Conservation (phyloP, 2,797 vertebrate genomes). For the Cryptoprocta ferox region DNA sequence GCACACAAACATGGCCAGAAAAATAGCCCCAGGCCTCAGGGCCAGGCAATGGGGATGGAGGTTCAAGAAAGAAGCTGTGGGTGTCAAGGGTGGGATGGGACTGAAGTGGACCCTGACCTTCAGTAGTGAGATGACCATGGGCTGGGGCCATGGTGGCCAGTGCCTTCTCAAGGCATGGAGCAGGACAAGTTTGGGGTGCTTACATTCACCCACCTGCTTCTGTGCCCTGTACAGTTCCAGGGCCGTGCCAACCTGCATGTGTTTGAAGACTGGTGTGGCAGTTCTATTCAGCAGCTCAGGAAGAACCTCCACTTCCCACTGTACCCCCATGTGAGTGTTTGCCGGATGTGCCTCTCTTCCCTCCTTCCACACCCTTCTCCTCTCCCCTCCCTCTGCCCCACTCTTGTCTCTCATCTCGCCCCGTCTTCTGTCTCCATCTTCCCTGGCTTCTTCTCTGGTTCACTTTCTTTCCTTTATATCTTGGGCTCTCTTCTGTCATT, state of each 20-base stretch:
- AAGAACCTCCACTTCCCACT: conserved; percentile 95
- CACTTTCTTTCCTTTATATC: not conserved
- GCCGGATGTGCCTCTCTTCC: too few relatives aligned
- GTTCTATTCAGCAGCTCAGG: conserved; percentile 90
- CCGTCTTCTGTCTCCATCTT: not conserved
- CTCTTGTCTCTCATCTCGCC: not conserved
- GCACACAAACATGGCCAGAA: too few relatives aligned
- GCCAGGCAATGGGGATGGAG: not conserved
- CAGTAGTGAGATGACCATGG: accelerated
- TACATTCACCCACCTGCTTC: accelerated
- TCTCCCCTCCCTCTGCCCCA: not conserved
- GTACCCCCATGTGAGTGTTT: conserved; percentile 94
- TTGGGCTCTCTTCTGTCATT: not conserved
- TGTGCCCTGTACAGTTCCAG: conserved; percentile 87
- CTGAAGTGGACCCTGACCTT: accelerated
- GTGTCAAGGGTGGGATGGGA: not conserved
- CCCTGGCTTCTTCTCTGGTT: not conserved
- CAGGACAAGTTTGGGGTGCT: accelerated
- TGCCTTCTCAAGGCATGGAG: not conserved
- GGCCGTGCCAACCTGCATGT: conserved; percentile 95
- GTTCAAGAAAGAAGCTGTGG: not conserved
- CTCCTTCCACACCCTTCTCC: not conserved
- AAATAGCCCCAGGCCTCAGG: not conserved
- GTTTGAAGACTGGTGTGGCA: conserved; percentile 98
- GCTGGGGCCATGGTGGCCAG: not conserved